Evolutionary conservation across 2,113 vertebrate species (phyloP).

Genomic region (Micromys minutus): DNA sequence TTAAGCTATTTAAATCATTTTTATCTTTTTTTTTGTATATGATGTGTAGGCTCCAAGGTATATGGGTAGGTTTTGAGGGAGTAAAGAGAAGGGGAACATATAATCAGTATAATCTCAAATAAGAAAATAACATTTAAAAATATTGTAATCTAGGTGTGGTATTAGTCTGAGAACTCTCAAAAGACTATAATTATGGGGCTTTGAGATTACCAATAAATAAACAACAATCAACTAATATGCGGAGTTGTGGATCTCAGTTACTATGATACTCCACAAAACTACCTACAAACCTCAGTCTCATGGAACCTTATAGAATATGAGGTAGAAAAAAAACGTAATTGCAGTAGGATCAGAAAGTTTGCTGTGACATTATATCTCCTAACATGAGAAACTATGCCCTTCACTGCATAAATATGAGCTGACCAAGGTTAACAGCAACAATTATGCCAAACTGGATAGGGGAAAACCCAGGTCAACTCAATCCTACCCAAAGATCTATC

Average conservation of each 20-base stretch:
- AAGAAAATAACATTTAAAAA: neutral
- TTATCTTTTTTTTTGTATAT: neutral
- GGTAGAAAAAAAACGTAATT: neutral
- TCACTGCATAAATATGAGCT: neutral
- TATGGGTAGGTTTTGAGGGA: neutral
- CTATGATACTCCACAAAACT: neutral
- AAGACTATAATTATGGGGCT: neutral
- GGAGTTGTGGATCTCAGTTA: neutral
- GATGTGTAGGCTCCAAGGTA: neutral
- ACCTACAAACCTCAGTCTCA: neutral
- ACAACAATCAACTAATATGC: neutral
- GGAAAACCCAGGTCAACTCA: neutral
- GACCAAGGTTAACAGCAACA: neutral
- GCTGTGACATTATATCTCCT: neutral
- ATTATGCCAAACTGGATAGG: neutral
- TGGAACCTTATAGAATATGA: neutral
- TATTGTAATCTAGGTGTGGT: neutral
- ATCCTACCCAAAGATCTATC: neutral
- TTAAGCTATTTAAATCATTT: neutral
- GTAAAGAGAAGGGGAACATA: neutral
- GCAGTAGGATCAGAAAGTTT: neutral
- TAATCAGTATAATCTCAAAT: neutral
- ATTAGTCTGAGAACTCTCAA: neutral
- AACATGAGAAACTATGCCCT: neutral
- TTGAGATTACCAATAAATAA: too few species aligned